Evolutionary conservation across 2,888 invertebrate genomes (phyloP).

Genomic region (Gastracanthus pulcherrimus): DNA sequence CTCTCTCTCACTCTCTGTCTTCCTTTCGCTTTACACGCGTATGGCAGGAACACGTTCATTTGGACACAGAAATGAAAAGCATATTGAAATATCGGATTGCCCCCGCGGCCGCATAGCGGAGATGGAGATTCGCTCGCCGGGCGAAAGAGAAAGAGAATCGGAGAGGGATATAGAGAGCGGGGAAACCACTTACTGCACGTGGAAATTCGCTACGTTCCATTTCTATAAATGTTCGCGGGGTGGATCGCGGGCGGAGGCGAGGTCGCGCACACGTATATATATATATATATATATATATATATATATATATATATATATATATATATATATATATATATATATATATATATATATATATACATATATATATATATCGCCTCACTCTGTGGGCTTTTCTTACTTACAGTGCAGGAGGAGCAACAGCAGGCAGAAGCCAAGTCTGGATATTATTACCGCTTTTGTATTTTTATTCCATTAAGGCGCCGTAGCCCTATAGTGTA

Average conservation of each 20-base stretch:
- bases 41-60: no score
- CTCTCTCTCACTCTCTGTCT: background rate
- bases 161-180: background rate
- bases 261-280: background rate
- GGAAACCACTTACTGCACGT: slow-evolving; percentile 21
- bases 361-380: no score
- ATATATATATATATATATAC: no score
- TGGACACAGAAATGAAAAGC: no score
- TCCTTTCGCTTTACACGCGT: no score
- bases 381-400: no score
- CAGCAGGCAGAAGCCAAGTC: background rate
- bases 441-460: slow-evolving; percentile 40
- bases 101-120: no score
- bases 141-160: background rate
- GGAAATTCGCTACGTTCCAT: slow-evolving; percentile 22
- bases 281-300: background rate
- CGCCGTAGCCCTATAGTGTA: background rate
- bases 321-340: no score
- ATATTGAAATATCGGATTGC: no score
- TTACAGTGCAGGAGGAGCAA: no score
- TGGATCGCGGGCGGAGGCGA: background rate
- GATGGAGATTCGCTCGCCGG: background rate
- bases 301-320: no score
- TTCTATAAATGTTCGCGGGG: slow-evolving; percentile 36
- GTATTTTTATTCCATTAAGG: slow-evolving; percentile 33